Base-by-base conservation (phyloP, 2,113 vertebrate species). In the Thomomys bottae region DNA sequence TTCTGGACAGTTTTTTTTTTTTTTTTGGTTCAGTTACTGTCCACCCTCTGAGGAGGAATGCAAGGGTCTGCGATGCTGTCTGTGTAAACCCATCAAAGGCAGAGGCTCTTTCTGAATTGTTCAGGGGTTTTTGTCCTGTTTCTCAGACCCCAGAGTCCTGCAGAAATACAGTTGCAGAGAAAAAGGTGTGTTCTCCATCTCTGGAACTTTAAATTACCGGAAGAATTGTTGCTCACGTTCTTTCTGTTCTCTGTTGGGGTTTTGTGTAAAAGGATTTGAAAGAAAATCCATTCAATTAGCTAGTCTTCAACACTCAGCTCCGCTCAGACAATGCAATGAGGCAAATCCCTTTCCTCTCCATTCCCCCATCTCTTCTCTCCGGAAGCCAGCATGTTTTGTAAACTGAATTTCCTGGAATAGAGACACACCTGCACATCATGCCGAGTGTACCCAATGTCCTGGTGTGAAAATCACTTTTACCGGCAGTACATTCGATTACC, bases 341-440 rank as follows among this genome's bases (percentile, higher is more conserved):
- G 49, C 40, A 78, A 4, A 54, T 12, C 73, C 34, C 45, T 75
- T n/a, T 32, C 54, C 34, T 34, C 64, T 68, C 23, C 61, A 9
- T 15, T 30, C 32, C 15, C 23, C 61, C 8, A 14, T 24, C 26
- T 18, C 17, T 45, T 66, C n/a, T 88, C 32, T 45, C 20, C 8
- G 49, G 34, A 86, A 93, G 66, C 24, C 86, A 71, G 18, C 61
- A 23, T n/a, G 59, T 68, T 85, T 40, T 63, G 67, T 70, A 78
- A 92, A 82, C 61, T 15, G 66, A 26, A 59, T 68, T 86, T 89
- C 71, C 67, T 67, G 21, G 42, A 71, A 71, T 71, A 54, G 92
- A 91, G 88, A 80, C 15, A 76, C 21, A 24, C 42, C 42, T 54
- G n/a, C 4, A 1, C 54, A 32, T 20, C 18, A 0, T 6, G 34